Conservation (phyloP, 2,113 vertebrate genomes). For the Misgurnus mizolepis region DNA sequence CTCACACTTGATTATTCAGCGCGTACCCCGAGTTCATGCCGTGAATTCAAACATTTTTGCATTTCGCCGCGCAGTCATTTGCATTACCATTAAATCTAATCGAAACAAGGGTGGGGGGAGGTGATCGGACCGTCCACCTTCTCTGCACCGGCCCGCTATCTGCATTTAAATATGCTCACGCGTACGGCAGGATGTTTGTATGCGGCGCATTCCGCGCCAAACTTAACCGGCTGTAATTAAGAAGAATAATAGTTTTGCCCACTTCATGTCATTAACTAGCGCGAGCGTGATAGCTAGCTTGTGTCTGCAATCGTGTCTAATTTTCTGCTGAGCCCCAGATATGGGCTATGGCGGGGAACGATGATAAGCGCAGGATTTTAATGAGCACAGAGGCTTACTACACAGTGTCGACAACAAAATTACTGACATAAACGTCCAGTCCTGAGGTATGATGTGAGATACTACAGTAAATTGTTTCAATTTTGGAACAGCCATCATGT, state of each 20-base stretch:
- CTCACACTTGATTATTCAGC: not conserved
- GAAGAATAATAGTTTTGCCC: constrained; percentile 65
- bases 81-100: not conserved
- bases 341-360: constrained; percentile 51
- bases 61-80: not conserved
- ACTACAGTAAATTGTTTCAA: too few relatives aligned
- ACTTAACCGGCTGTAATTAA: constrained; percentile 67
- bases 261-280: constrained; percentile 55
- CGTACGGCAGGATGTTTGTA: constrained; percentile 48
- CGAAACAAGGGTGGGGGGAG: not conserved
- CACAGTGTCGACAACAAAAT: not conserved
- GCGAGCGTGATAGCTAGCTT: constrained; percentile 54
- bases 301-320: constrained; percentile 58
- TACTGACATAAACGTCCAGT: not conserved
- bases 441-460: not conserved
- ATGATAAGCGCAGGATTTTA: constrained; percentile 55
- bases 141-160: not conserved
- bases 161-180: not conserved
- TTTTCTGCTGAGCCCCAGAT: constrained; percentile 62
- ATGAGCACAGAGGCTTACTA: constrained; percentile 51
- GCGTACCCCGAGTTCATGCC: not conserved
- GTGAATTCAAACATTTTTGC: constrained; percentile 27
- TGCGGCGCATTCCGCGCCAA: constrained; percentile 51
- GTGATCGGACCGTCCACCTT: not conserved
- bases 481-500: too few relatives aligned